Percentiles rank a stretch among this genome's conserved stretches.
phyloP scores from a whole-genome alignment of 1,140 invertebrate species.

The Cheumatopsyche charites region DNA sequence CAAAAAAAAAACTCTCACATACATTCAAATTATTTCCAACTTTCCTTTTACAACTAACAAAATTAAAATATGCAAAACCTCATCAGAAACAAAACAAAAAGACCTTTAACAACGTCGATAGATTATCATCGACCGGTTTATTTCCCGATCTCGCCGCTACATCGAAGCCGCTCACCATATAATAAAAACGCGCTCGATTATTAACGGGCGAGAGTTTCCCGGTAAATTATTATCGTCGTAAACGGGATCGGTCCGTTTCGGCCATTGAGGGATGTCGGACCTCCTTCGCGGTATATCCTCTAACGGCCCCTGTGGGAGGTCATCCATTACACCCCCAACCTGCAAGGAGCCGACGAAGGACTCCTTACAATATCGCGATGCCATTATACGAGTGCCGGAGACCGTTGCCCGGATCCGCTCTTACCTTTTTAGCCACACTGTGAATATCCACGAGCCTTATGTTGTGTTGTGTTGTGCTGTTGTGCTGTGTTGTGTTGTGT shows the following conservation, averaged over 20 bases:
- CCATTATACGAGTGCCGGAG: not conserved
- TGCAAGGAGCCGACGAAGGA: not conserved
- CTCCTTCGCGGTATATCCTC: not conserved
- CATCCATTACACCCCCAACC: slow-evolving; percentile 12
- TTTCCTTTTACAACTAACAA: too few relatives aligned
- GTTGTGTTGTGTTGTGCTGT: not conserved
- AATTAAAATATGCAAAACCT: too few relatives aligned
- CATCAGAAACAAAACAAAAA: too few relatives aligned
- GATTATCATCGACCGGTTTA: too few relatives aligned
- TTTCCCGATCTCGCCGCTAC: too few relatives aligned
- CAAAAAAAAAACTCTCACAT: too few relatives aligned
- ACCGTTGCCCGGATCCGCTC: not conserved
- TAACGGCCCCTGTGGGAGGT: slow-evolving; percentile 19
- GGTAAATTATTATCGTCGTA: slow-evolving; percentile 28
- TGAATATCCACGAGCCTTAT: not conserved
- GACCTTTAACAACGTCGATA: too few relatives aligned
- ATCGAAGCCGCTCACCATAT: too few relatives aligned
- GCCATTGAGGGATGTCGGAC: slow-evolving; percentile 28
- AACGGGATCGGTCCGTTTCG: slow-evolving; percentile 6
- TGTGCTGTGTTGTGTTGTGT: too few relatives aligned
- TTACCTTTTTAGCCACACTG: not conserved
- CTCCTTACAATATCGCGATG: slow-evolving; percentile 5
- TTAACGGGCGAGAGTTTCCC: slow-evolving; percentile 24
- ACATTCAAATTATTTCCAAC: too few relatives aligned
- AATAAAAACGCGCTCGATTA: slow-evolving; percentile 12